Evolutionary conservation across 2,797 vertebrate species (phyloP).

Genomic region (Mus minutoides): DNA sequence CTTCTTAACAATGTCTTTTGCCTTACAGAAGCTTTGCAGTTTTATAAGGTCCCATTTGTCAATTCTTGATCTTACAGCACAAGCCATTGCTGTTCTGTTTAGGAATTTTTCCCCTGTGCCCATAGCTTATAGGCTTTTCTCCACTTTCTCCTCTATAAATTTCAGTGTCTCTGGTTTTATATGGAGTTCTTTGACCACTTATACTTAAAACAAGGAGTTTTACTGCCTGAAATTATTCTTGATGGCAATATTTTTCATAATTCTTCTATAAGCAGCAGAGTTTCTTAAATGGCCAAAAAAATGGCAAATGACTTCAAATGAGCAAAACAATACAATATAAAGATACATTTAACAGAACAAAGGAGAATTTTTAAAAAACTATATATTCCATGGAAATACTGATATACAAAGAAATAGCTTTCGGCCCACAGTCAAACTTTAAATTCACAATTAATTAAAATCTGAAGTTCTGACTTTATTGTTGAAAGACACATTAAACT

Average conservation of each 20-base stretch:
- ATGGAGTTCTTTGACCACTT: too few relatives aligned
- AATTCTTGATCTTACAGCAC: too few relatives aligned
- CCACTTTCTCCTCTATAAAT: too few relatives aligned
- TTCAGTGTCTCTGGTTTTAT: too few relatives aligned
- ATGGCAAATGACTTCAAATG: constrained; percentile 51
- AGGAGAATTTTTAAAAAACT: background rate
- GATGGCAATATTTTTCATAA: constrained; percentile 54
- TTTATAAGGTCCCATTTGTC: too few relatives aligned
- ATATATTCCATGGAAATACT: constrained; percentile 43
- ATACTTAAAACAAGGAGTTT: background rate
- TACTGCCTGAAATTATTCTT: constrained; percentile 41
- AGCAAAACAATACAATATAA: constrained; percentile 56
- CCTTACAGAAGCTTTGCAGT: too few relatives aligned
- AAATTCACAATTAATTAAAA: constrained; percentile 64
- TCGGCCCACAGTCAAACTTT: constrained; percentile 32
- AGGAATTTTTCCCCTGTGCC: too few relatives aligned
- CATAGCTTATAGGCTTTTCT: too few relatives aligned
- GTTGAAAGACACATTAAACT: constrained; percentile 69
- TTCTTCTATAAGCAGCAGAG: background rate
- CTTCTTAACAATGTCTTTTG: too few relatives aligned
- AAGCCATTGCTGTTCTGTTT: too few relatives aligned
- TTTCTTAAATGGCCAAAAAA: background rate
- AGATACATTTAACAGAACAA: constrained; percentile 49
- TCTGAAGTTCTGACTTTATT: constrained; percentile 80
- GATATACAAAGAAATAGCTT: constrained; percentile 53